These are phyloP conservation scores for Anguilla anguilla DNA, from an alignment of 2,797 vertebrate genomes.

Conservation along the genomic window DNA sequence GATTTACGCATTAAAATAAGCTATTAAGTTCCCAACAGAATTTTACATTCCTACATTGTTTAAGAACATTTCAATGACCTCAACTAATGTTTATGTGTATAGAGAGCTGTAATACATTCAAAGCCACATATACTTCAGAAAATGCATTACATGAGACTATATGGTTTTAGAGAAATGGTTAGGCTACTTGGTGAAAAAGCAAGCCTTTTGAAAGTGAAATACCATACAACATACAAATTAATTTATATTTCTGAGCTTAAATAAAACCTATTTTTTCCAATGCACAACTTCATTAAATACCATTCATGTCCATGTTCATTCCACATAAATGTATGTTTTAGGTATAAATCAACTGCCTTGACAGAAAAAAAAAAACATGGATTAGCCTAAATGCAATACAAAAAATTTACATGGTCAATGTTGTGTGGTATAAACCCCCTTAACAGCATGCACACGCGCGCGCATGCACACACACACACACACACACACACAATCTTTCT, in stretches of 20 bases:
- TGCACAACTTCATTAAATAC: background rate
- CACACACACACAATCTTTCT: background rate
- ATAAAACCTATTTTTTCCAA: background rate
- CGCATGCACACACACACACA: background rate
- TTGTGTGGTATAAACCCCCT: background rate
- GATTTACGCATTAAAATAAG: too few relatives aligned
- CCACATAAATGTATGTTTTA: background rate
- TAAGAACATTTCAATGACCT: too few relatives aligned
- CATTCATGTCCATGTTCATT: background rate
- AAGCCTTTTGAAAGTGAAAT: background rate
- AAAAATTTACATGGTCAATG: background rate
- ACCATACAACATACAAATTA: background rate
- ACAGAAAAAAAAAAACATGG: background rate
- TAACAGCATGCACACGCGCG: background rate
- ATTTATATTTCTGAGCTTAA: background rate
- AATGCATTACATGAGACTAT: background rate
- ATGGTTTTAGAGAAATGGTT: background rate
- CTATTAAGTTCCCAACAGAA: too few relatives aligned
- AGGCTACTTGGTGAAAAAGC: background rate
- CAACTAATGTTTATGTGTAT: too few relatives aligned
- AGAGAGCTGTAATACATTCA: background rate
- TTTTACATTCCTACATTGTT: too few relatives aligned
- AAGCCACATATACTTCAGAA: background rate
- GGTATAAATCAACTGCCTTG: background rate
- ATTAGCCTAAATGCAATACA: background rate